Evolutionary conservation across 2,888 invertebrate species (phyloP).

Genomic region (Cylindroiulus punctatus): DNA sequence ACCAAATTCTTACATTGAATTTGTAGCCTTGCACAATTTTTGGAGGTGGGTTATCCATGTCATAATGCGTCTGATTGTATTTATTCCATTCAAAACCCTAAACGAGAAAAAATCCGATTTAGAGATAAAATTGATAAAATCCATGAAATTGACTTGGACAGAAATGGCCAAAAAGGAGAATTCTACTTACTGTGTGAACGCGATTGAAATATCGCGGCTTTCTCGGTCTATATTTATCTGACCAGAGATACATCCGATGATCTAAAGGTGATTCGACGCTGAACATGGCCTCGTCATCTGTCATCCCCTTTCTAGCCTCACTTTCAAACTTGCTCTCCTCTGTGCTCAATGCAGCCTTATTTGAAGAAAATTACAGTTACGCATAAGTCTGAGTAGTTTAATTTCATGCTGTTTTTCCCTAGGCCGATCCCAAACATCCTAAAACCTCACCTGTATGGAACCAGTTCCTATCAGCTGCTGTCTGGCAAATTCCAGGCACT

Average conservation of each 20-base stretch:
- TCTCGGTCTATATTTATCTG: slow-evolving; percentile 96
- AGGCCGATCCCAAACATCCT: too few species aligned
- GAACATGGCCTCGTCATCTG: slow-evolving; percentile 88
- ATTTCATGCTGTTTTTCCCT: background rate
- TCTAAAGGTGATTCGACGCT: slow-evolving; percentile 89
- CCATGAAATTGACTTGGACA: background rate
- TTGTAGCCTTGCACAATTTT: slow-evolving; percentile 99
- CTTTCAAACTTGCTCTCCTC: slow-evolving; percentile 78
- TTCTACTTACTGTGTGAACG: slow-evolving; percentile 68
- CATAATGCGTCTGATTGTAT: slow-evolving; percentile 99
- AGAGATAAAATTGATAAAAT: background rate
- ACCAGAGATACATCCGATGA: slow-evolving; percentile 90
- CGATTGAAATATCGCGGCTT: slow-evolving; percentile 98
- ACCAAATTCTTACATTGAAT: slow-evolving; percentile 77
- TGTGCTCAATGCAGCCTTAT: slow-evolving; percentile 69
- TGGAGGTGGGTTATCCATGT: slow-evolving; percentile 99
- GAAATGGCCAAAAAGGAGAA: slow-evolving; percentile 24
- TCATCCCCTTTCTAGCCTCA: slow-evolving; percentile 86
- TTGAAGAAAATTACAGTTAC: too few species aligned
- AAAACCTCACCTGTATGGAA: slow-evolving; percentile 67
- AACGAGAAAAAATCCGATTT: slow-evolving; percentile 62
- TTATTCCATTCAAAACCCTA: slow-evolving; percentile 99
- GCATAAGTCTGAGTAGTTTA: background rate
- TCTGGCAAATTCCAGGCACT: slow-evolving; percentile 78
- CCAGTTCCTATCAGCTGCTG: slow-evolving; percentile 73